Conservation (phyloP, 2,113 vertebrate genomes). For the Gymnarchus niloticus region DNA sequence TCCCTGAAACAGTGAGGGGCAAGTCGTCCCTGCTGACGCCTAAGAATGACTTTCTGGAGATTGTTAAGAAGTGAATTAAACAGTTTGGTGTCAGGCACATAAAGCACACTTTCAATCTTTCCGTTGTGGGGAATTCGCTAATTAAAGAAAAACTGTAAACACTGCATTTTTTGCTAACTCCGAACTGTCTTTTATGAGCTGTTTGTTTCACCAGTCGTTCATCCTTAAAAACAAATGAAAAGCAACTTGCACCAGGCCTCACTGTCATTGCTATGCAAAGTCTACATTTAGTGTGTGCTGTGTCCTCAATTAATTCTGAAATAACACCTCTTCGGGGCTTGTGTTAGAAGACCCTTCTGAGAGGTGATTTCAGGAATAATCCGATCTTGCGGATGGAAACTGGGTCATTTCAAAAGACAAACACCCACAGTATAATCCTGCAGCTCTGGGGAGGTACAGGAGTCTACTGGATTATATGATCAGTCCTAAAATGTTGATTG, state of each 20-base stretch:
- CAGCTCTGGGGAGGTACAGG: neutral
- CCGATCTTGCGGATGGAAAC: neutral
- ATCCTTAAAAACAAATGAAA: neutral
- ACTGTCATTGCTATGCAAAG: neutral
- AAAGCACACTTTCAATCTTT: neutral
- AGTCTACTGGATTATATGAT: neutral
- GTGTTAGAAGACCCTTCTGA: neutral
- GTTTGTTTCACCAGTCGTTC: neutral
- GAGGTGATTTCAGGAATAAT: slow-evolving; percentile 1
- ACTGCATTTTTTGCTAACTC: neutral
- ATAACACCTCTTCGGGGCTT: neutral
- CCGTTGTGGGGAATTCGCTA: neutral
- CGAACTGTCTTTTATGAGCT: neutral
- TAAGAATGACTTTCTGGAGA: neutral
- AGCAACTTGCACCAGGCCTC: neutral
- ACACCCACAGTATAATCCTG: neutral
- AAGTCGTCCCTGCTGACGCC: neutral
- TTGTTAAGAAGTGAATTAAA: neutral
- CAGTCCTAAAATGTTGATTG: neutral
- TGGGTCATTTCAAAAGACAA: neutral
- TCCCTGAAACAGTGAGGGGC: neutral
- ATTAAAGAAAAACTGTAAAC: slow-evolving; percentile 7
- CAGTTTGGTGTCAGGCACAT: neutral
- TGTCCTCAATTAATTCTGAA: neutral
- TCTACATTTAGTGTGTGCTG: neutral